Conservation (phyloP, 1,140 invertebrate genomes). For the Sinonovacula constricta region DNA sequence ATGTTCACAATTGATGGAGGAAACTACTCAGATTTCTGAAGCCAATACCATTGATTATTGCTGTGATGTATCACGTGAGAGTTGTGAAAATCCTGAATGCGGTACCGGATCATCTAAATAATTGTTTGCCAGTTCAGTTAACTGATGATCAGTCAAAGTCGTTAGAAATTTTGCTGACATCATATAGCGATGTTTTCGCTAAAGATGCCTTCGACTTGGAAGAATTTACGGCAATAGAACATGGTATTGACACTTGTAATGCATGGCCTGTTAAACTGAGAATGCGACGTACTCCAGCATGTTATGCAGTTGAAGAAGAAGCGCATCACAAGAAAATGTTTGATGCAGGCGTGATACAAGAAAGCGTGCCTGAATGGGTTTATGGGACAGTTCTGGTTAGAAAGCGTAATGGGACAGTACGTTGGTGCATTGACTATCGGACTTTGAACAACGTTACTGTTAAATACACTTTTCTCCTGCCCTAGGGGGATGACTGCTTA, state of each 20-base stretch:
- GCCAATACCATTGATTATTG: too few species aligned
- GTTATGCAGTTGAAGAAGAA: constrained; percentile 43
- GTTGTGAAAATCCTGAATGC: neutral
- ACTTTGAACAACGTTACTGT: constrained; percentile 77
- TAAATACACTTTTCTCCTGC: constrained; percentile 80
- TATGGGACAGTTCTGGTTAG: constrained; percentile 71
- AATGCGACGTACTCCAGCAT: constrained; percentile 25
- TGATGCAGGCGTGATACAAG: constrained; percentile 47
- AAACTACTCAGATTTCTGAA: neutral
- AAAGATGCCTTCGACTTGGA: constrained; percentile 52
- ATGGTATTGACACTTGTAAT: constrained; percentile 50
- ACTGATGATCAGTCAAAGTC: neutral
- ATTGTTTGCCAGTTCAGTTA: neutral
- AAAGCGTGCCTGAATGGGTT: constrained; percentile 34
- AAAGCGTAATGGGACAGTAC: constrained; percentile 79
- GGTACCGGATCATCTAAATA: constrained; percentile 2
- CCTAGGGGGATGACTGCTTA: constrained; percentile 76
- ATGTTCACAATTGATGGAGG: too few species aligned
- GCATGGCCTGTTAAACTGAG: constrained; percentile 16
- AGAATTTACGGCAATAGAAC: constrained; percentile 29
- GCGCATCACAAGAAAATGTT: constrained; percentile 44
- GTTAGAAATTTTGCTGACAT: constrained; percentile 1
- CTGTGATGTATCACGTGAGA: neutral
- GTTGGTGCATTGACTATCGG: constrained; percentile 79
- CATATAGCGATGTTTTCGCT: constrained; percentile 54